Conservation (phyloP, 2,797 vertebrate genomes). For the Chaetophractus vellerosus region DNA sequence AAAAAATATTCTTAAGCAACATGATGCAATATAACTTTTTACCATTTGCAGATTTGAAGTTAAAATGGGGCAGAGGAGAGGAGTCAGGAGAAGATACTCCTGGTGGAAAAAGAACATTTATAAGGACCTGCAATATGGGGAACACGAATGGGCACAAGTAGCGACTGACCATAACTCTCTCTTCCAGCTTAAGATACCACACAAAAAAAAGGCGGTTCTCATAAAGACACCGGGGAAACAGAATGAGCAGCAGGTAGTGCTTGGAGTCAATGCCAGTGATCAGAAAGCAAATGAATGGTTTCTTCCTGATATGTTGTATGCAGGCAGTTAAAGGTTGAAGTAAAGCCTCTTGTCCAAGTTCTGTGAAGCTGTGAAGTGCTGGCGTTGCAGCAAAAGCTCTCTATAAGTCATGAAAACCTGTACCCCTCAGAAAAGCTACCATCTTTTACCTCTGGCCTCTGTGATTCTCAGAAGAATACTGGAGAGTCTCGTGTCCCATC, state of each 20-base stretch:
- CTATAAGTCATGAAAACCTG: background rate
- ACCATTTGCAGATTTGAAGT: background rate
- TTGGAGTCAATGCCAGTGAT: background rate
- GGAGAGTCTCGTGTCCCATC: background rate
- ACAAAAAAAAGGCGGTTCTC: background rate
- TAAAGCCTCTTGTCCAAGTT: background rate
- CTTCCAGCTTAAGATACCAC: background rate
- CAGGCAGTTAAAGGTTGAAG: background rate
- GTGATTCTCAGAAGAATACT: background rate
- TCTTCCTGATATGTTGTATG: background rate
- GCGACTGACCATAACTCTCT: background rate
- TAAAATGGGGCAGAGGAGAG: background rate
- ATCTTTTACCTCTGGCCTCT: background rate
- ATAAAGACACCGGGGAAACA: background rate
- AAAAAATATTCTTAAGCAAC: background rate
- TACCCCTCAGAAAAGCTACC: background rate
- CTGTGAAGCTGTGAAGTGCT: background rate
- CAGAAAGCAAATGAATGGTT: background rate
- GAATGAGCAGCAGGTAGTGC: background rate
- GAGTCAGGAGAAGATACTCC: background rate
- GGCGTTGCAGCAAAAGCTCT: background rate
- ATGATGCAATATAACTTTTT: background rate
- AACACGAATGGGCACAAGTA: background rate
- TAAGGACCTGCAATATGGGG: background rate
- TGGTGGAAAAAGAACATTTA: background rate